Conservation (phyloP, 2,888 invertebrate genomes). For the Brachypalpus laphriformis region DNA sequence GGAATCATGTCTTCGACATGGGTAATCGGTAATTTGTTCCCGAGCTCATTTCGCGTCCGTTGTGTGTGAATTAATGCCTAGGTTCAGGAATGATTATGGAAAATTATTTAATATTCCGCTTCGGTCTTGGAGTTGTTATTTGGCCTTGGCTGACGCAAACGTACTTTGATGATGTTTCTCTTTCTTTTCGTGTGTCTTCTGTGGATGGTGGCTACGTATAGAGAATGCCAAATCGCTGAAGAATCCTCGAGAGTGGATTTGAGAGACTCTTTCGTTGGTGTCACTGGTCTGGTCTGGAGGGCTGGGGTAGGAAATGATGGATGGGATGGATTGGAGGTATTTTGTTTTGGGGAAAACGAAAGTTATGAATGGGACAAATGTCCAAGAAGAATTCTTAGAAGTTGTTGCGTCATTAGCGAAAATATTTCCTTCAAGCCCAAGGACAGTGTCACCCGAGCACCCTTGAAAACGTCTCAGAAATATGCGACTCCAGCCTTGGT, state of each 20-base stretch:
- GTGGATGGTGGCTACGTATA: slow-evolving; percentile 22
- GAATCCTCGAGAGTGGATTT: slow-evolving; percentile 29
- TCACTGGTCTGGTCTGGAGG: neutral
- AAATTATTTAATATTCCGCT: slow-evolving; percentile 72
- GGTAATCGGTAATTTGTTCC: slow-evolving; percentile 69
- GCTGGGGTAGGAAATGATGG: slow-evolving; percentile 16
- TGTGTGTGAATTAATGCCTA: slow-evolving; percentile 67
- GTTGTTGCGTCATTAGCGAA: neutral
- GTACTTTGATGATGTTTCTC: slow-evolving; percentile 33
- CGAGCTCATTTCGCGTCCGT: slow-evolving; percentile 41
- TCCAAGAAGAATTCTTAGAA: slow-evolving; percentile 4
- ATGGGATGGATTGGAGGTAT: slow-evolving; percentile 2
- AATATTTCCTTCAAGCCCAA: neutral
- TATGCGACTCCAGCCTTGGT: too few species aligned
- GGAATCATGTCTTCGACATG: slow-evolving; percentile 64
- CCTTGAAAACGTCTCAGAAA: too few species aligned
- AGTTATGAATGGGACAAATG: slow-evolving; percentile 44
- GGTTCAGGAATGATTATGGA: slow-evolving; percentile 66
- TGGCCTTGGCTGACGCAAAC: slow-evolving; percentile 67
- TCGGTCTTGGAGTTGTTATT: slow-evolving; percentile 63
- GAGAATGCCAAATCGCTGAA: slow-evolving; percentile 42
- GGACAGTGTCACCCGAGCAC: too few species aligned
- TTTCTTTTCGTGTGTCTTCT: neutral
- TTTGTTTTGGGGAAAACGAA: slow-evolving; percentile 13
- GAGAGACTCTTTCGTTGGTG: neutral